Evolutionary conservation across 2,113 vertebrate species (phyloP), one percentile per base, ranked within the genome.

Genomic region (Dasyprocta punctata): DNA sequence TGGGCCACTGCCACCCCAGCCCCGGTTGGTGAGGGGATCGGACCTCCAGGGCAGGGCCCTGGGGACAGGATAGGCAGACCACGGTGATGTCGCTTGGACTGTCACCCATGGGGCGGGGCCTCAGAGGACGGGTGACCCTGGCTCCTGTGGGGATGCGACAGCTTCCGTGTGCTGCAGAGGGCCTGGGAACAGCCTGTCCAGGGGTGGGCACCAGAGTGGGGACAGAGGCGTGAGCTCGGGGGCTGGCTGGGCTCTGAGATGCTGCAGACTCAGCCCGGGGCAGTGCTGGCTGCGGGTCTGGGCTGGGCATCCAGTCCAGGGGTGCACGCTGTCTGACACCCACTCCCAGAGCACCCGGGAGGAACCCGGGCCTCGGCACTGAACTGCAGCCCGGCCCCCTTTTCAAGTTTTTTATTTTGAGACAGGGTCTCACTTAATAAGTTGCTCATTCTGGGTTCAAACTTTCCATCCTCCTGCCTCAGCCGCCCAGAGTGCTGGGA

Each of bases 21-120:
- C 17, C 3, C 19, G 2, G 0, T 1, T 44, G n/a, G 5, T 28
- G 28, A 22, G 1, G 16, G 5, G 16, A 5, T 12, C 4, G 0
- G 24, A 20, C n/a, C 14, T 24, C 36, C 33, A 69, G 22, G 1
- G 13, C 13, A 5, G 41, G 73, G 9, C 17, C 24, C 20, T 1
- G 26, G 33, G 73, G 41, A 44, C 2, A 4, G 60, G 14, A 20
- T 17, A 67, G 36, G 30, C 2, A 7, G 14, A 17, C 38, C 0
- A 58, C 10, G 26, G 78, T 11, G 20, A 24, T 7, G n/a, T 69
- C 28, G 16, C 58, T 17, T 30, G 30, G 26, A 30, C 41, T 65
- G 65, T 69, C 65, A n/a, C 65, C 13, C 49, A 30, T 14, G 7
- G 38, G 56, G 3, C 28, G 47, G 83, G 24, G 91, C 56, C 54